Percentiles rank a stretch among this genome's conserved stretches.
Evolutionary conservation across 2,888 invertebrate species (phyloP).

Genomic region (Malthinus flaveolus): DNA sequence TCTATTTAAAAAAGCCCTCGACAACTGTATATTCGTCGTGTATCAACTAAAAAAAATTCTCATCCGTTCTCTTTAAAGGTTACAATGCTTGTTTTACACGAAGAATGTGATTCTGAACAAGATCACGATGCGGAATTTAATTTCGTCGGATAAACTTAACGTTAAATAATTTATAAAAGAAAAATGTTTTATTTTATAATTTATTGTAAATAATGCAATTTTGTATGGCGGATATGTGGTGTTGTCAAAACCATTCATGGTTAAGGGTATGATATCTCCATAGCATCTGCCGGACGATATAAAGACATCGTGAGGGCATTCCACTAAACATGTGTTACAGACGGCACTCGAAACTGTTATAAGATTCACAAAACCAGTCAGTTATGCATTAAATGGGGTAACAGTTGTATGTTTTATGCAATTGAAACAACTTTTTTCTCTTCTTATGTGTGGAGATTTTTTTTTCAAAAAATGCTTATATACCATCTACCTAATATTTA

Average conservation of each 20-base stretch:
- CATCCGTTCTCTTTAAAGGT: slow-evolving; percentile 47
- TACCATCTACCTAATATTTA: slow-evolving; percentile 20
- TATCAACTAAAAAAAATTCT: slow-evolving; percentile 13
- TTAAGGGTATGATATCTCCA: slow-evolving; percentile 52
- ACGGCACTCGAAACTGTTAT: slow-evolving; percentile 19
- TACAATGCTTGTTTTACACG: slow-evolving; percentile 41
- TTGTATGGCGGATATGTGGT: slow-evolving; percentile 13
- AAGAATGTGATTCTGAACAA: slow-evolving; percentile 36
- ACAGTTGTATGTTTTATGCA: slow-evolving; percentile 5
- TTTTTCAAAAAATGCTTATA: slow-evolving; percentile 19
- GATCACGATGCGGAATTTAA: slow-evolving; percentile 29
- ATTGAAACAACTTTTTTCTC: not conserved
- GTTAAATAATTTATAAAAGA: not conserved
- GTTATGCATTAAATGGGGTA: not conserved
- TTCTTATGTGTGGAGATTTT: not conserved
- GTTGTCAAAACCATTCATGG: slow-evolving; percentile 40
- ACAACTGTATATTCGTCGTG: not conserved
- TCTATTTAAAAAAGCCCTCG: slow-evolving; percentile 11
- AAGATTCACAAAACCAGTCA: slow-evolving; percentile 9
- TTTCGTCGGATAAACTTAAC: not conserved
- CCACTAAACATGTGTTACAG: slow-evolving; percentile 47
- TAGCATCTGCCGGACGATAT: slow-evolving; percentile 50
- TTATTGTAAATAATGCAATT: not conserved
- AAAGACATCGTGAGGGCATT: slow-evolving; percentile 48
- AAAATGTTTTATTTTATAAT: not conserved